Evolutionary conservation across 1,140 invertebrate species (phyloP), one percentile per base, ranked within the genome.

Genomic region (Euura saliciscinereae): DNA sequence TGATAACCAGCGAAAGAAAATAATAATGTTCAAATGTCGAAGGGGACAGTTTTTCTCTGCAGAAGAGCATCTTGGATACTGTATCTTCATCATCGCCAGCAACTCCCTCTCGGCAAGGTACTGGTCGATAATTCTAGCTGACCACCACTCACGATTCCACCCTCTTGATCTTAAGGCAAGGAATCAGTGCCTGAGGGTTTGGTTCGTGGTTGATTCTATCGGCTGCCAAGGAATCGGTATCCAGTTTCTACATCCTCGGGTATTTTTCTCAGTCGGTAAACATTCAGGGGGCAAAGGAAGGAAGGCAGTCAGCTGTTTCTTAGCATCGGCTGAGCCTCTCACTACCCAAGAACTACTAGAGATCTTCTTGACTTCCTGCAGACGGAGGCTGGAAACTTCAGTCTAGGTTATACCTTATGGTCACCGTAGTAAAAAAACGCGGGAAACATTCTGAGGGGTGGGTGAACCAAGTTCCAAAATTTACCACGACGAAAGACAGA

Each of bases 161-260:
- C 51, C 51, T 59, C 51, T 59, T 59, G 51, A 59, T 59, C 5
- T 59, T 59, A n/a, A 59, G 51, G 51, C 10, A 59, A 59, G 51
- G 13, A 59, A 59, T 59, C 51, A 59, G 51, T 8, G 51, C 13
- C 10, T 59, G 8, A 8, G 28, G 13, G 51, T n/a, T 59, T 59
- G 51, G 10, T 59, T n/a, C 51, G 51, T 59, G 51, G 51, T 59
- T 59, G 51, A 59, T 59, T 59, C 51, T 59, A 59, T 59, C 51
- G 51, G 51, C 51, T 59, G 51, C 51, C 51, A 59, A 59, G 51
- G 51, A n/a, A 59, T 59, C 51, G 51, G 51, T 59, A 11, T 3
- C 51, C 13, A n/a, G 51, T 28, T 28, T 28, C 28, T 8, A 59
- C 51, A 11, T 59, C 51, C 51, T 59, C 13, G 3, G 51, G 51